Percentiles rank a stretch among this genome's conserved stretches.
Conservation (phyloP, 2,888 invertebrate species). For the Synergus gifuensis region DNA sequence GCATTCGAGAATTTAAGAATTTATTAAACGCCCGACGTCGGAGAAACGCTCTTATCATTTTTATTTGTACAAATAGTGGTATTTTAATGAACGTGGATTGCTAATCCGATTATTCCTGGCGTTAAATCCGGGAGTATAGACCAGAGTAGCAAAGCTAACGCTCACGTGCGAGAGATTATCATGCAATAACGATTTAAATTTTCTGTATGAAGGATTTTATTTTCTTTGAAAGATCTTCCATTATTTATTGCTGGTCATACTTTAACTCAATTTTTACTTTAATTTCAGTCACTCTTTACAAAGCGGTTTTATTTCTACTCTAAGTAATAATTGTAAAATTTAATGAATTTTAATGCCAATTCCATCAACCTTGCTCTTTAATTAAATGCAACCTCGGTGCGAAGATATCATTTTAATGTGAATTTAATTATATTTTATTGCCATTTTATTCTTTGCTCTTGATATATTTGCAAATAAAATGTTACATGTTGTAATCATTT, state of each 20-base stretch:
- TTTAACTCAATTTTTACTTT: background rate
- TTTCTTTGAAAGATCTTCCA: background rate
- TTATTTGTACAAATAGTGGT: conserved; percentile 19
- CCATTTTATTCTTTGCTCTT: background rate
- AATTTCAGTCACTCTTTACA: background rate
- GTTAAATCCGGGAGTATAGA: conserved; percentile 20
- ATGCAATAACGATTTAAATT: conserved; percentile 3
- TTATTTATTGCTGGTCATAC: background rate
- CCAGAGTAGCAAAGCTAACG: background rate
- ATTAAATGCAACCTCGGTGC: background rate
- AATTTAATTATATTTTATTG: background rate
- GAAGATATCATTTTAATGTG: background rate
- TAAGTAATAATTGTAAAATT: background rate
- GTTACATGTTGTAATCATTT: background rate
- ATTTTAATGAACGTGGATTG: conserved; percentile 18
- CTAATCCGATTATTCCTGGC: conserved; percentile 21
- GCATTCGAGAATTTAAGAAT: conserved; percentile 23
- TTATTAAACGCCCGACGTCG: conserved; percentile 6
- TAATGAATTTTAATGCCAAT: background rate
- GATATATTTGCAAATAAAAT: background rate
- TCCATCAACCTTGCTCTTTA: background rate
- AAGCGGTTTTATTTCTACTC: background rate
- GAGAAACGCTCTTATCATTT: background rate
- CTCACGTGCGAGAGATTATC: conserved; percentile 7
- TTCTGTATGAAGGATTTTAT: background rate